These are phyloP conservation scores for Haliclystus octoradiatus DNA, from an alignment of 30 jellyfish, hydroid and myxozoan species.

Conservation along the genomic window DNA sequence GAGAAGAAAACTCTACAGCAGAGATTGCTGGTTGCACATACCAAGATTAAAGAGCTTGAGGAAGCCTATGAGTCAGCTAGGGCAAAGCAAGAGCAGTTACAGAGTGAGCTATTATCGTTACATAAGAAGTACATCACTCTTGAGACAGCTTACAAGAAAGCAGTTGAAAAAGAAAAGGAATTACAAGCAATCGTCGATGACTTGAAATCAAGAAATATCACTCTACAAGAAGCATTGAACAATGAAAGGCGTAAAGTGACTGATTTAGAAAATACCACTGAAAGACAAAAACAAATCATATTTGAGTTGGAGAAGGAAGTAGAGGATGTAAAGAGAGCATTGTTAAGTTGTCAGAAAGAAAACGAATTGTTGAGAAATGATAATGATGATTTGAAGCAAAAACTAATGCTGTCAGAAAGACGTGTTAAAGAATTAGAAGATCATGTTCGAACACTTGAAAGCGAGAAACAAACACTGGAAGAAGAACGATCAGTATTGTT, in stretches of 20 bases:
- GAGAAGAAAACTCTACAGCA: conserved; percentile 73
- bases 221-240: conserved; percentile 58
- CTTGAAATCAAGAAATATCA: conserved; percentile 33
- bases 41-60: conserved; percentile 81
- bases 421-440: conserved; percentile 63
- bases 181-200: conserved; percentile 52
- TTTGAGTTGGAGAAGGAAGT: conserved; percentile 64
- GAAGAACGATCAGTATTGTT: conserved; percentile 56
- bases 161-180: conserved; percentile 79
- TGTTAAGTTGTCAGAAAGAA: conserved; percentile 49
- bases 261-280: conserved; percentile 58
- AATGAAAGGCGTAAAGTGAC: conserved; percentile 56
- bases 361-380: conserved; percentile 56
- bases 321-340: conserved; percentile 65
- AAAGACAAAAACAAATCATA: conserved; percentile 60
- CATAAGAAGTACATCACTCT: conserved; percentile 77
- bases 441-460: conserved; percentile 39
- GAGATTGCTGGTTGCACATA: conserved; percentile 51
- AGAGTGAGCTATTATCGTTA: conserved; percentile 50
- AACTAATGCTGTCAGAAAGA: conserved; percentile 21
- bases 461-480: conserved; percentile 66
- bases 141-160: conserved; percentile 79
- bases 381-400: conserved; percentile 64
- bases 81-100: conserved; percentile 69
- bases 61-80: conserved; percentile 80